phyloP scores from a whole-genome alignment of 2,888 invertebrate species.

The Drosophila tanythrix region DNA sequence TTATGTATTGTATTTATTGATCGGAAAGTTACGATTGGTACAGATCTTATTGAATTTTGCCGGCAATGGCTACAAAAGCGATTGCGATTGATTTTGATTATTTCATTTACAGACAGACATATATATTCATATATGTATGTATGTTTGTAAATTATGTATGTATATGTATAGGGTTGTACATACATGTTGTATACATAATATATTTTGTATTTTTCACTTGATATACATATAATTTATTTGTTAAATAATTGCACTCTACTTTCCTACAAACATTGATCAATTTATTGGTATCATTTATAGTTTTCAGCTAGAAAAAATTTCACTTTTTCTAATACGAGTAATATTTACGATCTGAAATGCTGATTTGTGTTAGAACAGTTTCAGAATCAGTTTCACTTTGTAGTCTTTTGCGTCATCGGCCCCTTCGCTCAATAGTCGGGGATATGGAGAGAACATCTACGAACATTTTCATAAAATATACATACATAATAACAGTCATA shows the following conservation, averaged over 20 bases:
- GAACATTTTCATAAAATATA: slow-evolving; percentile 37
- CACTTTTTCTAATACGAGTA: slow-evolving; percentile 13
- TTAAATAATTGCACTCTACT: slow-evolving; percentile 40
- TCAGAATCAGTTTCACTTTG: slow-evolving; percentile 40
- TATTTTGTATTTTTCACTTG: slow-evolving; percentile 10
- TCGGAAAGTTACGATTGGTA: slow-evolving; percentile 39
- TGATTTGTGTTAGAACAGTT: slow-evolving; percentile 33
- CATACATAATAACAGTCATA: slow-evolving; percentile 25
- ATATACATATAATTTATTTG: slow-evolving; percentile 11
- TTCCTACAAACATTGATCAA: slow-evolving; percentile 37
- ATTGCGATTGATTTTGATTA: slow-evolving; percentile 17
- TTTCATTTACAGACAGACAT: slow-evolving; percentile 16
- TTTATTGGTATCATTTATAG: slow-evolving; percentile 16
- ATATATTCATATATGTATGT: slow-evolving; percentile 12
- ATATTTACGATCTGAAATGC: slow-evolving; percentile 38
- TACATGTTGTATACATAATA: slow-evolving; percentile 11
- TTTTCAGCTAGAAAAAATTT: slow-evolving; percentile 25
- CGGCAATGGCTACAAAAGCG: slow-evolving; percentile 6
- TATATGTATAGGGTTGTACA: slow-evolving; percentile 8
- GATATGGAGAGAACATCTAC: slow-evolving; percentile 43
- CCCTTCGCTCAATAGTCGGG: slow-evolving; percentile 38
- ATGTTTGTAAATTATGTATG: slow-evolving; percentile 13
- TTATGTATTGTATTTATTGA: slow-evolving; percentile 16
- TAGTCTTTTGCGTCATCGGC: slow-evolving; percentile 61
- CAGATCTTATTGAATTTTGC: slow-evolving; percentile 19